phyloP scores from a whole-genome alignment of 2,113 vertebrate genomes.

The Podarcis muralis region DNA sequence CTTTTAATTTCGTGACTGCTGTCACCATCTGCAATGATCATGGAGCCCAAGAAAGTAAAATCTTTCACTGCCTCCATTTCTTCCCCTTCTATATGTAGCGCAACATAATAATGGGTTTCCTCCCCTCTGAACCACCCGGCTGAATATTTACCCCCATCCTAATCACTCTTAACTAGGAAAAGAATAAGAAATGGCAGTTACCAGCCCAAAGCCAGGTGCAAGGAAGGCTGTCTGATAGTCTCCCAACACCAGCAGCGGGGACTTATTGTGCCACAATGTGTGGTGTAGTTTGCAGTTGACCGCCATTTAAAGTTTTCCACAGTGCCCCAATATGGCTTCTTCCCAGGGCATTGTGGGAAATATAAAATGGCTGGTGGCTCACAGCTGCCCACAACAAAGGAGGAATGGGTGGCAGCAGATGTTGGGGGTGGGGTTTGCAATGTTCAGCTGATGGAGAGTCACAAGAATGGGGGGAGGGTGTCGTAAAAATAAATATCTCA shows the following conservation, averaged over 20 bases:
- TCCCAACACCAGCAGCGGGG: not conserved
- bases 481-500: too few relatives aligned
- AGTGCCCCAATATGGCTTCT: too few relatives aligned
- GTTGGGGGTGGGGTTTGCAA: too few relatives aligned
- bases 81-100: not conserved
- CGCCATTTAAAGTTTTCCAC: not conserved
- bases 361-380: not conserved
- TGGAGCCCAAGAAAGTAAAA: too few relatives aligned
- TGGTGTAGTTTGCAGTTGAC: too few relatives aligned
- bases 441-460: too few relatives aligned
- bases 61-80: too few relatives aligned
- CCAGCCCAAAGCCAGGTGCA: not conserved
- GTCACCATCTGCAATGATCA: too few relatives aligned
- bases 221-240: not conserved
- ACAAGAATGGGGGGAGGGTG: too few relatives aligned
- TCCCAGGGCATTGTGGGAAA: not conserved
- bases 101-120: constrained; percentile 15
- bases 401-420: not conserved
- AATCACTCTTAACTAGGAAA: not conserved
- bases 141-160: not conserved
- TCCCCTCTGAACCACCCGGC: too few relatives aligned
- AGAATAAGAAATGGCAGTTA: not conserved
- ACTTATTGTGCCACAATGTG: too few relatives aligned
- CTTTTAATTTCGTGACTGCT: too few relatives aligned
- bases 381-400: not conserved